These are phyloP conservation scores for Ranitomeya imitator DNA, from an alignment of 2,113 vertebrate genomes.

Conservation along the genomic window DNA sequence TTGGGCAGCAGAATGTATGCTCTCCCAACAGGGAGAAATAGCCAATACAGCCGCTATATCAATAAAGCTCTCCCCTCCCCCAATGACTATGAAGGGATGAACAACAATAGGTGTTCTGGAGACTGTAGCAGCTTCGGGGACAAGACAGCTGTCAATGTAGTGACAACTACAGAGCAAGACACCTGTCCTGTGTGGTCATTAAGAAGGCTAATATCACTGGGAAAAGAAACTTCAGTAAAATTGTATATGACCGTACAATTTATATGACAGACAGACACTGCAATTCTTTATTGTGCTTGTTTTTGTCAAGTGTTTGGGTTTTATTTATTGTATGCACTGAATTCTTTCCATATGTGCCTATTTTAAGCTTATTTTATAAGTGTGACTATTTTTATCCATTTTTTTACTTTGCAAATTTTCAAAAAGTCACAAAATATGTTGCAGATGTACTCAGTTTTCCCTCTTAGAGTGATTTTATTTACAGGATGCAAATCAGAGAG, in stretches of 20 bases:
- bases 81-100: not conserved
- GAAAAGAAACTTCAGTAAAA: not conserved
- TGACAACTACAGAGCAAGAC: not conserved
- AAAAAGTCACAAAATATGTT: too few relatives aligned
- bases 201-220: not conserved
- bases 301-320: too few relatives aligned
- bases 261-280: not conserved
- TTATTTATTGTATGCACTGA: too few relatives aligned
- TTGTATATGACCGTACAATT: not conserved
- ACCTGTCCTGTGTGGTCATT: conserved; percentile 7
- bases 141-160: conserved; percentile 23
- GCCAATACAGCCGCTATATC: conserved; percentile 34
- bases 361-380: too few relatives aligned
- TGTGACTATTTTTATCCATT: too few relatives aligned
- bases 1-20: not conserved
- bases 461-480: too few relatives aligned
- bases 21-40: not conserved
- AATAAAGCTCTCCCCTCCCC: conserved; percentile 28
- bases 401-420: too few relatives aligned
- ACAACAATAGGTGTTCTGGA: conserved; percentile 20
- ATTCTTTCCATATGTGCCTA: too few relatives aligned
- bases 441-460: too few relatives aligned
- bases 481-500: too few relatives aligned
- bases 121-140: not conserved
- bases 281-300: not conserved